Evolutionary conservation across 2,888 invertebrate species (phyloP).

Genomic region (Fragum sueziense): DNA sequence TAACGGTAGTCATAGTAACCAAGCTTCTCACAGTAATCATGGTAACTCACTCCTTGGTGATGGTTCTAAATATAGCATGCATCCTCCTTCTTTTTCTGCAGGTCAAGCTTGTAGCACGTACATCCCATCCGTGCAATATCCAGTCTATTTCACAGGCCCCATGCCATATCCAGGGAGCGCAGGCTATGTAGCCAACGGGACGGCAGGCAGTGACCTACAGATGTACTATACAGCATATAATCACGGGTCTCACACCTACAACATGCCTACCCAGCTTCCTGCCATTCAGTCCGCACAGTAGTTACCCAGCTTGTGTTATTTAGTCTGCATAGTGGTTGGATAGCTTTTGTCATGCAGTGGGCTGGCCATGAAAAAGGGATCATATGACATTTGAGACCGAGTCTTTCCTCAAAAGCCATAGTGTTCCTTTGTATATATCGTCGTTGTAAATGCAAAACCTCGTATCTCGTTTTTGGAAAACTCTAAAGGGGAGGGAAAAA

Average conservation of each 20-base stretch:
- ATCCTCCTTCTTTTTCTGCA: slow-evolving; percentile 60
- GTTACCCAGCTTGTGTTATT: too few relatives aligned
- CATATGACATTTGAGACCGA: too few relatives aligned
- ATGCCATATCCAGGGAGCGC: slow-evolving; percentile 32
- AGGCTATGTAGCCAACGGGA: slow-evolving; percentile 25
- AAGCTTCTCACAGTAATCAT: slow-evolving; percentile 28
- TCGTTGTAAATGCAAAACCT: too few relatives aligned
- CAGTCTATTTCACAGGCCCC: slow-evolving; percentile 46
- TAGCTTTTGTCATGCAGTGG: too few relatives aligned
- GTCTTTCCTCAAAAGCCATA: too few relatives aligned
- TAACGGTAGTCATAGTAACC: slow-evolving; percentile 28
- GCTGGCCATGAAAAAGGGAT: too few relatives aligned
- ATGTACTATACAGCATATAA: slow-evolving; percentile 26
- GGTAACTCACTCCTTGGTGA: slow-evolving; percentile 55
- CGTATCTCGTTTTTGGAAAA: too few relatives aligned
- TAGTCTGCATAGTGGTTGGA: too few relatives aligned
- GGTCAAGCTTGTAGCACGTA: slow-evolving; percentile 47
- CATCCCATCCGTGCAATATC: slow-evolving; percentile 30
- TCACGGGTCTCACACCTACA: slow-evolving; percentile 34
- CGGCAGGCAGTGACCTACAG: slow-evolving; percentile 26
- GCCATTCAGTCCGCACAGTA: slow-evolving; percentile 47
- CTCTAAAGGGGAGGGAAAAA: too few relatives aligned
- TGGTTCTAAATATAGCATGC: slow-evolving; percentile 61
- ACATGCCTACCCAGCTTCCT: slow-evolving; percentile 44
- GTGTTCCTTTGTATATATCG: too few relatives aligned